Base-by-base conservation (phyloP, 2,797 vertebrate genomes). In the Acanthurus leucopareius region DNA sequence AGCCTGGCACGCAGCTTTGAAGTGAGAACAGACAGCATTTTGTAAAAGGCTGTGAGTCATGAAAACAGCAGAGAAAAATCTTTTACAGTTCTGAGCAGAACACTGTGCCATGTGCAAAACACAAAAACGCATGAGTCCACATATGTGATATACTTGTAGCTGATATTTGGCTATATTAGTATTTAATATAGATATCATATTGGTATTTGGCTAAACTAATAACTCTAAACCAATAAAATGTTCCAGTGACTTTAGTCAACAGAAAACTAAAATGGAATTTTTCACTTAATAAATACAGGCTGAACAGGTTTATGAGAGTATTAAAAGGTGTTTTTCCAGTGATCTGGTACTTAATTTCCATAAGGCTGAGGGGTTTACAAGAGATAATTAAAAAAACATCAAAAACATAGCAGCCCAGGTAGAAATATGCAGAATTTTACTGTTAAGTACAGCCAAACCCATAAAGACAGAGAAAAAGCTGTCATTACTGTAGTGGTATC, bases 1-100 rank as follows among this genome's bases (percentile, higher is more conserved):
- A 81, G 78, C 78, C 72, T 45, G 65, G 63, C 82, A 51, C 15
- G 1, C 47, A 11, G 74, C 85, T 90, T 85, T 92, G 88, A 89
- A 85, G 85, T 82, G 65, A 85, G 85, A 86, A 86, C 90, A 87
- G 83, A 85, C 62, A 58, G 75, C 83, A 80, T 81, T 89, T 78
- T 79, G 80, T 77, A 78, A 72, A 84, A 86, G 80, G 74, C 84
- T 74, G 74, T 3, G 72, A 82, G 63, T 79, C 79, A 75, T 52
- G 54, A 77, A 73, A 80, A 78, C 62, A 53, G 53, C 60, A 49
- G n/a, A 69, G 61, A 59, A 16, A 79, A 38, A 53, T 32, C 28
- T 32, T 51, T 56, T 72, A 69, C 60, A 40, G 58, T 28, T 35
- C 9, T 47, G 64, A 80, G n/a, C 56, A 22, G 28, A 32, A 32